These are phyloP conservation scores for Albula goreensis DNA, from an alignment of 2,113 vertebrate genomes.

Conservation along the genomic window DNA sequence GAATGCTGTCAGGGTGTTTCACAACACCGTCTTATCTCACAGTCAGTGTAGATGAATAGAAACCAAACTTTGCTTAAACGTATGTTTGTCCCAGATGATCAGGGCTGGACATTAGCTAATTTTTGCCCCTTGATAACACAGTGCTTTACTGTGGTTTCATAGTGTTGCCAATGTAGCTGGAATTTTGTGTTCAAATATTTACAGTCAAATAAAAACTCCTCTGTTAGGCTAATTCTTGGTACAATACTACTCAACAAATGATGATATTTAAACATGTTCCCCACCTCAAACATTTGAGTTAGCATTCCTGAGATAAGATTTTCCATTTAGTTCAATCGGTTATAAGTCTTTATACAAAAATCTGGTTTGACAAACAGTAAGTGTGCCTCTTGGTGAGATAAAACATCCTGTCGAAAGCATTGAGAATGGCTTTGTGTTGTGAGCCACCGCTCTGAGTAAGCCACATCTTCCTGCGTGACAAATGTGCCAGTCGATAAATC, in stretches of 20 bases:
- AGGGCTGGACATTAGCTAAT: not conserved
- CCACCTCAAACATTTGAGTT: not conserved
- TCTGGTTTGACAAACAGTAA: not conserved
- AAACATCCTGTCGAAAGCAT: not conserved
- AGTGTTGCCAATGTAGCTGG: not conserved
- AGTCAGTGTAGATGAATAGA: not conserved
- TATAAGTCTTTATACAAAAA: not conserved
- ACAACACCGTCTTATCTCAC: not conserved
- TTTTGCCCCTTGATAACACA: not conserved
- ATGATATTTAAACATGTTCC: not conserved
- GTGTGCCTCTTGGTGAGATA: conserved; percentile 1
- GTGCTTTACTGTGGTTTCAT: not conserved
- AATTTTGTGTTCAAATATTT: conserved; percentile 7
- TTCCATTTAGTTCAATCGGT: not conserved
- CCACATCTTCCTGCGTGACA: not conserved
- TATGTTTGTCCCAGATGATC: not conserved
- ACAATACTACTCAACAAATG: not conserved
- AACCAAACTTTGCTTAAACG: not conserved
- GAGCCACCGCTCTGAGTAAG: not conserved
- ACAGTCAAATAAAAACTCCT: not conserved
- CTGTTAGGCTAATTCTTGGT: not conserved
- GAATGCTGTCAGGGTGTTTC: not conserved
- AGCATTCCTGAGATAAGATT: not conserved
- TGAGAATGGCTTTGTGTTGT: not conserved
- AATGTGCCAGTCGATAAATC: not conserved